Base-by-base conservation (phyloP, 2,797 vertebrate species). In the Sitta carolinensis region DNA sequence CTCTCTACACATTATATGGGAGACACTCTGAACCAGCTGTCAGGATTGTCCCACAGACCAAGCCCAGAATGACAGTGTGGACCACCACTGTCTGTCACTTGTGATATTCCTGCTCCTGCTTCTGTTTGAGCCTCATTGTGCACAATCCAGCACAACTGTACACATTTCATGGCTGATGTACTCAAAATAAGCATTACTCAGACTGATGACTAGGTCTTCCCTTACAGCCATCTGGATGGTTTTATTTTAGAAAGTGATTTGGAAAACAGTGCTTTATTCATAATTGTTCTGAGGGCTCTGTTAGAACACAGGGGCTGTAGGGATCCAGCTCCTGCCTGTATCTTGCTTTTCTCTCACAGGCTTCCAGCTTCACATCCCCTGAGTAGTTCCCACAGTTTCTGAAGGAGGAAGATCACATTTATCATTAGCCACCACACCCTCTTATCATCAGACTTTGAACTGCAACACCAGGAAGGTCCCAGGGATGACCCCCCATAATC, bases 161-260 rank as follows among this genome's bases (percentile, higher is more conserved):
- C 74, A 25, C 29, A 43, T 32, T 57, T 55, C 70, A 40, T 50
- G 18, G 58, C 36, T 77, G 69, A 82, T 26, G 16, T 11, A 26
- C 91, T 76, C 89, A 84, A 94, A 96, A 93, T 84, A 94, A 78
- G 32, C 52, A 47, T 94, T 88, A 90, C 87, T 88, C 93, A 95
- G 76, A 67, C 43, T 74, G 87, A 84, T 87, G 72, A 92, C 74
- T 88, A 81, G 76, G 84, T 76, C 84, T 90, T 76, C 15, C 8
- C 73, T 88, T 88, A 51, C 77, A 96, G 70, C 93, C 95, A 96
- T 89, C 91, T 94, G 93, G 82, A 54, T 73, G 62, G 42, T 76
- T 76, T 91, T 94, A 86, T 95, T 96, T 96, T 95, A 93, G 77
- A 43, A 84, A 86, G 63, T 3, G n/a, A 38, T 84, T 94, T 94